phyloP scores from a whole-genome alignment of 2,113 vertebrate species.

The Scomber japonicus region DNA sequence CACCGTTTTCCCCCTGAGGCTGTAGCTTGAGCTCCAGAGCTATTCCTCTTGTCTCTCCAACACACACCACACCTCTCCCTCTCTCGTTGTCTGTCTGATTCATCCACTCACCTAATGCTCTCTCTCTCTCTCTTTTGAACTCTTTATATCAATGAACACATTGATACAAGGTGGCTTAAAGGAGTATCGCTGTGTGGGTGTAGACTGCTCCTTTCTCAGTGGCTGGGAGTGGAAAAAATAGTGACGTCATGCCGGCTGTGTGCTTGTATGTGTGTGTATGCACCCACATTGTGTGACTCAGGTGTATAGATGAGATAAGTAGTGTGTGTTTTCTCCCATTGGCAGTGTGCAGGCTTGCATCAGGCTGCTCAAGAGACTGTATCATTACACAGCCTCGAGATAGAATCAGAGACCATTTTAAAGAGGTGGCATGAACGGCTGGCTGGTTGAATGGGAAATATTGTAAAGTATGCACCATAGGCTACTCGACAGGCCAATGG shows the following conservation, averaged over 20 bases:
- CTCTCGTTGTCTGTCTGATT: conserved; percentile 13
- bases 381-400: conserved; percentile 54
- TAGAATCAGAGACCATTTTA: conserved; percentile 49
- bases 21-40: conserved; percentile 73
- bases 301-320: conserved; percentile 77
- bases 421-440: conserved; percentile 45
- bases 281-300: conserved; percentile 69
- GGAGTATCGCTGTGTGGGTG: conserved; percentile 30
- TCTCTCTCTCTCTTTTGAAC: conserved; percentile 28
- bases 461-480: conserved; percentile 18
- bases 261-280: conserved; percentile 47
- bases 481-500: conserved; percentile 24
- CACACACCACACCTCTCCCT: conserved; percentile 33
- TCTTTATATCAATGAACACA: conserved; percentile 1
- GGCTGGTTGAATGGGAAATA: conserved; percentile 17
- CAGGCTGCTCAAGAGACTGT: conserved; percentile 53
- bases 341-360: conserved; percentile 59
- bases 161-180: conserved; percentile 8
- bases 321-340: conserved; percentile 44
- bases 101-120: conserved; percentile 22
- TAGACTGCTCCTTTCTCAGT: conserved; percentile 30
- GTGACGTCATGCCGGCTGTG: conserved; percentile 63
- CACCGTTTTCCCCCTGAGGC: conserved; percentile 79
- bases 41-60: conserved; percentile 69
- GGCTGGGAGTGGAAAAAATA: conserved; percentile 55